Base-by-base conservation (phyloP, 2,797 vertebrate species). In the Ctenochaetus hawaiiensis region DNA sequence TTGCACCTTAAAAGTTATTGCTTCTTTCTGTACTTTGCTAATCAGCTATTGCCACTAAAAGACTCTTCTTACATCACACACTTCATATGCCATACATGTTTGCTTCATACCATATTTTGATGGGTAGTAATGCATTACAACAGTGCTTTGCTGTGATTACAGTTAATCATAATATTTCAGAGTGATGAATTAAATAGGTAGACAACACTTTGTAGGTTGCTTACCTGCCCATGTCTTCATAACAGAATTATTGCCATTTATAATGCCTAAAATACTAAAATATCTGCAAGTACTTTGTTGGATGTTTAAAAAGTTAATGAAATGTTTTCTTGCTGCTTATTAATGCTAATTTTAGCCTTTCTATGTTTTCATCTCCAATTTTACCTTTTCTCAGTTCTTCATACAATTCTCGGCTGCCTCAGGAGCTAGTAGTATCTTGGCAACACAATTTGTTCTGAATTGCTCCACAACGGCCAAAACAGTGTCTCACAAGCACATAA, bases 371-470 rank as follows among this genome's bases (percentile, higher is more conserved):
- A 30, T 12, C 22, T 22, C 12, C n/a, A 53, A 1, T 4, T 53
- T 63, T 26, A 52, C 18, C 18, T 73, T 68, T 37, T 68, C 30
- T 52, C 49, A 63, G 51, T 52, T 56, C 6, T 23, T 52, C 39
- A 47, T 52, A 12, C 2, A 26, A 20, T 14, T 62, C 26, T 39
- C 48, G 53, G 26, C 22, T 41, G 17, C 11, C 18, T 20, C 13
- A 23, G 26, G 14, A 53, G 12, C 8, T 8, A 39, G 8, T 39
- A 8, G 45, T 39, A n/a, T 49, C 51, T 69, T 45, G 54, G 78
- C 58, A 77, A 52, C 34, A 67, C 56, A 64, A 0, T 67, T 78
- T 81, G 56, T 83, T 62, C 30, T 62, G 59, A 57, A 20, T 53
- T 52, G 17, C 6, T 53, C 26, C 17, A 1, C 81, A 56, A 23